phyloP scores from a whole-genome alignment of 92 coral and sea anemone species.

The Nematostella vectensis region DNA sequence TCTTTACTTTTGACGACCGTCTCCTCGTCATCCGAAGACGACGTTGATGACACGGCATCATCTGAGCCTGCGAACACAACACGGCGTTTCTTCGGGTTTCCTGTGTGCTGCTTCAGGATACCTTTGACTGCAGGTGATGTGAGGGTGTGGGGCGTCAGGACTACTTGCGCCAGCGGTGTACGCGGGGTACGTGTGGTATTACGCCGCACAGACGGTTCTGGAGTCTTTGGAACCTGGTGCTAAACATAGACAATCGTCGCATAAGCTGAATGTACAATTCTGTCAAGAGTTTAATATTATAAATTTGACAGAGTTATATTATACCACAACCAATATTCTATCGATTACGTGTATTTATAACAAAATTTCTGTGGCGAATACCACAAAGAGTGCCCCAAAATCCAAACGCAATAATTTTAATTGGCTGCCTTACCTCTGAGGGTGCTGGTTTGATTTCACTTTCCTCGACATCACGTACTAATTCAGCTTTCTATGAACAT shows the following conservation, averaged over 20 bases:
- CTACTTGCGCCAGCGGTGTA: conserved; percentile 16
- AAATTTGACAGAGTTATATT: too few relatives aligned
- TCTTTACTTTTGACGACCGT: conserved; percentile 15
- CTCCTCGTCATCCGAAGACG: conserved; percentile 63
- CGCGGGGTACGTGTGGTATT: conserved; percentile 1
- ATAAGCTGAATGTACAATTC: too few relatives aligned
- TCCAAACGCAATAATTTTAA: too few relatives aligned
- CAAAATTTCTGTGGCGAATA: too few relatives aligned
- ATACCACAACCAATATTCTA: too few relatives aligned
- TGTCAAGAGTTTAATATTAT: too few relatives aligned
- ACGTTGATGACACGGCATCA: conserved; percentile 43
- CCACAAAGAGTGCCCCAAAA: too few relatives aligned
- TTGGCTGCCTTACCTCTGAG: too few relatives aligned
- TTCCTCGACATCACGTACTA: too few relatives aligned
- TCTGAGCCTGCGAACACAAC: conserved; percentile 80
- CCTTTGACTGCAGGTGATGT: conserved; percentile 26
- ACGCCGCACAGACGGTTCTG: background rate
- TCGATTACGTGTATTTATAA: too few relatives aligned
- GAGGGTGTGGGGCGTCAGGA: conserved; percentile 9
- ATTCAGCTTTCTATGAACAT: too few relatives aligned
- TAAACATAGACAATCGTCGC: background rate
- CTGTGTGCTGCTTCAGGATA: conserved; percentile 59
- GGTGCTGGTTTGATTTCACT: too few relatives aligned
- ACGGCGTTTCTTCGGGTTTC: conserved; percentile 68
- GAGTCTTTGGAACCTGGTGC: conserved; percentile 26